phyloP scores from a whole-genome alignment of 1,140 invertebrate genomes.

The Micrasema longulum region DNA sequence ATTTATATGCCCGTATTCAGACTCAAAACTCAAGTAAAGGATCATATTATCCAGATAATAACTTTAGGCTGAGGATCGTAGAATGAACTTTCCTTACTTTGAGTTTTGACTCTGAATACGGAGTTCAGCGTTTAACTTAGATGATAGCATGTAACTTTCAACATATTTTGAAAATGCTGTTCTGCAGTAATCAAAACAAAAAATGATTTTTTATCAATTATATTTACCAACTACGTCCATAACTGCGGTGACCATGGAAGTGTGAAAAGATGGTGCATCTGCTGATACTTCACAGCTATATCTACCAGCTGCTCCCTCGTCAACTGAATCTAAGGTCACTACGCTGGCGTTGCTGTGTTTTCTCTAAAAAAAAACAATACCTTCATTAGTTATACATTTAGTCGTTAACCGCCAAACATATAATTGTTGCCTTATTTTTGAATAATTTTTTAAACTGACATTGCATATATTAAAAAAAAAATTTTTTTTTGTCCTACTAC shows the following conservation, averaged over 20 bases:
- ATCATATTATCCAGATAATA: no score
- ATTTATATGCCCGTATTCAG: no score
- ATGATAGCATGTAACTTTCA: background rate
- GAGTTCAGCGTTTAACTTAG: background rate
- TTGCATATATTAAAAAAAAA: no score
- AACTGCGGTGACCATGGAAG: constrained; percentile 75
- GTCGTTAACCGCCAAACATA: no score
- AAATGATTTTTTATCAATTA: background rate
- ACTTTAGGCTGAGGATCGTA: no score
- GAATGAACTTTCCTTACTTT: no score
- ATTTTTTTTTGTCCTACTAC: no score
- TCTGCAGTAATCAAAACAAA: background rate
- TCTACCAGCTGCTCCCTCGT: constrained; percentile 73
- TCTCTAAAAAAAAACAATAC: constrained; percentile 63
- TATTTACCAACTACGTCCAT: constrained; percentile 79
- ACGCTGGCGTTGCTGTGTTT: constrained; percentile 73
- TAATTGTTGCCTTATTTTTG: no score
- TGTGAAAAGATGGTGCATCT: constrained; percentile 88
- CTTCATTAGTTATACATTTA: no score
- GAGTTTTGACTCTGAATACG: no score
- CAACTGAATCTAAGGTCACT: constrained; percentile 71
- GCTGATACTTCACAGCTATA: constrained; percentile 88
- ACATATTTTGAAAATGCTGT: background rate
- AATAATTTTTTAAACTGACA: no score
- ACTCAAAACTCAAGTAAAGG: no score